Evolutionary conservation across 2,113 vertebrate species (phyloP).

Genomic region (Gracilinanus agilis): DNA sequence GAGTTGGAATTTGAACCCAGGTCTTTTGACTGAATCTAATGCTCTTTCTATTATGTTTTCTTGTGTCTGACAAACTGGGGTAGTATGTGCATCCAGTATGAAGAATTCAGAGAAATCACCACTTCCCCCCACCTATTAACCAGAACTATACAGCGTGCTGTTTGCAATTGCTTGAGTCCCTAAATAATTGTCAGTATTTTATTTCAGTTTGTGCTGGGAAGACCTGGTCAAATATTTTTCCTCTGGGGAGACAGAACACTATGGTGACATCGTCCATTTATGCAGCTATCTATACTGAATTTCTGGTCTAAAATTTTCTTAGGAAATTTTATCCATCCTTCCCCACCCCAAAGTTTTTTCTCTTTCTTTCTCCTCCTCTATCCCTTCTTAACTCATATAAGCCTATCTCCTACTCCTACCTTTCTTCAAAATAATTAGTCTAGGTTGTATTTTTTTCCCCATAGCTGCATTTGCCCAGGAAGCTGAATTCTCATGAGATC

Average conservation of each 20-base stretch:
- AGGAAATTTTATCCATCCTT: neutral
- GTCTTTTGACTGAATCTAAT: neutral
- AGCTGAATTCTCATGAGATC: conserved; percentile 36
- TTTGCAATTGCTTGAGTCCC: neutral
- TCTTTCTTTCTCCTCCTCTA: neutral
- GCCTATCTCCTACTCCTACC: neutral
- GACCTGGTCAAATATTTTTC: neutral
- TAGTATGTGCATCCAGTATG: neutral
- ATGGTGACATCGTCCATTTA: neutral
- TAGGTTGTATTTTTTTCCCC: neutral
- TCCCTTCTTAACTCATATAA: neutral
- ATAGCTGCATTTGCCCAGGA: neutral
- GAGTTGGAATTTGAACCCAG: neutral
- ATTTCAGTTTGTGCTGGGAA: neutral
- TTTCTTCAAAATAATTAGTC: conserved; percentile 12
- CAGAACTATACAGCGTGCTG: neutral
- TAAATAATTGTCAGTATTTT: neutral
- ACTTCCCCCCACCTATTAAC: neutral
- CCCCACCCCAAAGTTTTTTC: conserved; percentile 11
- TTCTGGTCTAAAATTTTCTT: neutral
- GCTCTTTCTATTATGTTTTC: neutral
- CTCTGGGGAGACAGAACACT: neutral
- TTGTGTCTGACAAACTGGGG: neutral
- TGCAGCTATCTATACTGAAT: neutral
- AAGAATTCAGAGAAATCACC: conserved; percentile 27